These are phyloP conservation scores for Aleiodes sp. DNA, from an alignment of 1,140 invertebrate species.

Conservation along the genomic window DNA sequence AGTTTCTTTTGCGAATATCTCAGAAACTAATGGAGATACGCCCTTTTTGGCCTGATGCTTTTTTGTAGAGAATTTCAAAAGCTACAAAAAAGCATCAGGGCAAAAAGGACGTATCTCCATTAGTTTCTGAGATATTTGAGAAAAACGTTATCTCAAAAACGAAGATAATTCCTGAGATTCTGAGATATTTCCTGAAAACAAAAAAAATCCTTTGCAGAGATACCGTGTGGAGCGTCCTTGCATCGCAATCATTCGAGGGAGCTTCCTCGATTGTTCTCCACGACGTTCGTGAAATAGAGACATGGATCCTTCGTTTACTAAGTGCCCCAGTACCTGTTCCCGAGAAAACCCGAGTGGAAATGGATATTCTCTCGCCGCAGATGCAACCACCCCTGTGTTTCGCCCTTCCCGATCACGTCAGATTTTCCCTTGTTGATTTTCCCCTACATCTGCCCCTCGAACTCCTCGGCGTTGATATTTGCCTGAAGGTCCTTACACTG, in stretches of 20 bases:
- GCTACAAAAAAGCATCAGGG: too few relatives aligned
- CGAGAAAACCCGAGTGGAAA: constrained; percentile 93
- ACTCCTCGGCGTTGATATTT: constrained; percentile 95
- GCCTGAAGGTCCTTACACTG: constrained; percentile 93
- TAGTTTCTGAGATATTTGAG: too few relatives aligned
- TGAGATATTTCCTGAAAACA: not conserved
- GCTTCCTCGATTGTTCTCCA: constrained; percentile 90
- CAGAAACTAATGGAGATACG: too few relatives aligned
- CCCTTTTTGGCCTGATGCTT: too few relatives aligned
- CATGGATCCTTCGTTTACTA: constrained; percentile 94
- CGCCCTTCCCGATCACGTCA: constrained; percentile 96
- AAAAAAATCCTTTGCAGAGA: constrained; percentile 72
- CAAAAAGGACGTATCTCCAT: too few relatives aligned
- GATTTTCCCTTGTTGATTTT: constrained; percentile 96
- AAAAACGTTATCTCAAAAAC: too few relatives aligned
- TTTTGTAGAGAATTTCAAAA: too few relatives aligned
- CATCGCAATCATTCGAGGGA: constrained; percentile 78
- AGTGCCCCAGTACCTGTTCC: constrained; percentile 98
- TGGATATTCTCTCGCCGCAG: constrained; percentile 90
- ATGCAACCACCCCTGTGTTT: constrained; percentile 90
- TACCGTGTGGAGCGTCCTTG: constrained; percentile 90
- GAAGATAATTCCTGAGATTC: not conserved
- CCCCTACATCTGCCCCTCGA: constrained; percentile 97
- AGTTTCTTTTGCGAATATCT: too few relatives aligned
- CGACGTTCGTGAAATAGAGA: constrained; percentile 97